Evolutionary conservation across 1,140 invertebrate genomes (phyloP), one percentile per base, ranked within the genome.

Genomic region (Monochamus saltuarius): DNA sequence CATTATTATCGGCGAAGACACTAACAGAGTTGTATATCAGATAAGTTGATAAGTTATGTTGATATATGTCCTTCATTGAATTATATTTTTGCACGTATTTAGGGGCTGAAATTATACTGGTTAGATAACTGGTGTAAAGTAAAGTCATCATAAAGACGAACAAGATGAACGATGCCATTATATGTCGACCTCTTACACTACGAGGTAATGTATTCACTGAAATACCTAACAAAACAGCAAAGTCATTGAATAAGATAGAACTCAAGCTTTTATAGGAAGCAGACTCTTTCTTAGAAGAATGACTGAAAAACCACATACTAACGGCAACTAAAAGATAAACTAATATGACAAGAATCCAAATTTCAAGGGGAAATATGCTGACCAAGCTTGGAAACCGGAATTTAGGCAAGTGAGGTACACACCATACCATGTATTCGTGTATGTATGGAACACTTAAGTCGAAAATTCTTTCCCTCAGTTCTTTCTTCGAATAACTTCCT

Each of bases 401-500:
- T n/a, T 29, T 29, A 16, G 19, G 53, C 19, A 45, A 16, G 22
- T 56, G 53, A 38, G 53, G 40, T n/a, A 45, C 40, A 36, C 53
- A 56, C 53, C 53, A 56, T 34, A 56, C 19, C 2, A 56, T 7
- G 45, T 39, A 34, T 7, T 56, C 53, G 29, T 56, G 39, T 34
- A 56, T 56, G 43, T 45, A 56, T 6, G 53, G 34, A 7, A 19
- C 11, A 29, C 53, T 56, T 19, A 17, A 45, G 34, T 56, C 53
- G 1, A 56, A 35, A 10, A 29, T 36, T 9, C 35, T 8, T 7
- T 14, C 14, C 36, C 38, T 56, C 9, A 4, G 11, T 19, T 40
- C 43, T 11, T 17, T 38, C 13, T 56, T 14, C 7, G 39, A 29
- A 13, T 56, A 56, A 7, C 53, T 42, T 9, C 53, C 53, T 10